Base-by-base conservation (phyloP, 2,797 vertebrate species). In the Bufotes viridis region DNA sequence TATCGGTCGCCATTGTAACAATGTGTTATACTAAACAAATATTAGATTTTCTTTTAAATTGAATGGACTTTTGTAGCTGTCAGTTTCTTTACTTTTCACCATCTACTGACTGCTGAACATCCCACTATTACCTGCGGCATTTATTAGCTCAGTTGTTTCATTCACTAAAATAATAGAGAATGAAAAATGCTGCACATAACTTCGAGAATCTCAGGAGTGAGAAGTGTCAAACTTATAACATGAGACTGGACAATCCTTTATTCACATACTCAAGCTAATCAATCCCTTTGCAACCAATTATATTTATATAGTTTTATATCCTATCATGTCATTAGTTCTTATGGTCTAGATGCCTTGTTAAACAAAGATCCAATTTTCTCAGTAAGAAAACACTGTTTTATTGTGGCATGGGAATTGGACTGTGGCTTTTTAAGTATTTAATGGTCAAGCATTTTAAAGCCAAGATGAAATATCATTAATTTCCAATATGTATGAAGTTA, bases 231-330 rank as follows among this genome's bases (percentile, higher is more conserved):
- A 49, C 7, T 9, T 6, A 51, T 67, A 82, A 51, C 24, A 67
- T 49, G n/a, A 67, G 22, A 17, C 22, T 67, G 22, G 34, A 11
- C n/a, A 14, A 82, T 24, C 34, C 57, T 24, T 65, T 67, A 51
- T 51, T 67, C 7, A 82, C 67, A 2, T 49, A 17, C n/a, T 67
- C 61, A 49, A 49, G 58, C 60, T 65, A 81, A 81, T 81, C 79
- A 24, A 67, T 67, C 61, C 61, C 42, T 67, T 51, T 82, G 80
- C 61, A 82, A 82, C 61, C 80, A 82, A 82, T 82, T 82, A 82
- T 53, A 53, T n/a, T 67, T 82, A 22, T n/a, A 11, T 53, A 49
- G 65, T 81, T 34, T 65, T 14, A 22, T 65, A 65, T 3, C 10
- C 13, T 22, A 65, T 24, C 42, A 17, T 17, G 17, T 80, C 26